phyloP scores from a whole-genome alignment of 1,140 invertebrate genomes.

The Pristionchus pacificus region DNA sequence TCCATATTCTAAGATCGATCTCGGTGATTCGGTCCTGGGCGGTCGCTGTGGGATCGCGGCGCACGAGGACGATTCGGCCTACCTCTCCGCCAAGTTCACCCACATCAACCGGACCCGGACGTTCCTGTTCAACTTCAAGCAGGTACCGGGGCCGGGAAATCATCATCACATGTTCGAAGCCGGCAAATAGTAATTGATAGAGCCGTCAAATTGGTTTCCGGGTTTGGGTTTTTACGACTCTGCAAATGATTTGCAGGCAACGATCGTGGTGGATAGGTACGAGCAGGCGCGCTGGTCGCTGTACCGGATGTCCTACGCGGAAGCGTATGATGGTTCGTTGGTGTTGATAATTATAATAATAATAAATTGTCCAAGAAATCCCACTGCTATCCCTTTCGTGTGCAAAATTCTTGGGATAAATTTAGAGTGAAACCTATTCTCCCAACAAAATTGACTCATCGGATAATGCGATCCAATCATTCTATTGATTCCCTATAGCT shows the following conservation, averaged over 20 bases:
- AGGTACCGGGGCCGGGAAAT: too few relatives aligned
- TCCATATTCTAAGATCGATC: background rate
- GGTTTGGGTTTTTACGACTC: too few relatives aligned
- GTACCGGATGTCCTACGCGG: background rate
- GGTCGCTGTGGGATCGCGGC: background rate
- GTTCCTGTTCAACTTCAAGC: background rate
- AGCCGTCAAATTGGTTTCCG: too few relatives aligned
- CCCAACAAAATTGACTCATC: too few relatives aligned
- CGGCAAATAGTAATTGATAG: too few relatives aligned
- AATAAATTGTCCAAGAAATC: too few relatives aligned
- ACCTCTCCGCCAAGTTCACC: background rate
- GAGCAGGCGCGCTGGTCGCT: background rate
- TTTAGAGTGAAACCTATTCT: too few relatives aligned
- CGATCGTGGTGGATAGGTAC: background rate
- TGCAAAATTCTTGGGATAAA: too few relatives aligned
- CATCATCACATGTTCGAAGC: too few relatives aligned
- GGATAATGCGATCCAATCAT: too few relatives aligned
- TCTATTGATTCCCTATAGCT: background rate
- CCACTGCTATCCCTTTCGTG: too few relatives aligned
- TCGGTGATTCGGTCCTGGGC: background rate
- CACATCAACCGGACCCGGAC: background rate
- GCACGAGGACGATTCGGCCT: background rate
- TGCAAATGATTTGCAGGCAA: background rate
- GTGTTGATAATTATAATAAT: too few relatives aligned
- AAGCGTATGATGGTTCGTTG: background rate